Conservation (phyloP, 2,113 vertebrate species). For the Pogonocichla stellata region DNA sequence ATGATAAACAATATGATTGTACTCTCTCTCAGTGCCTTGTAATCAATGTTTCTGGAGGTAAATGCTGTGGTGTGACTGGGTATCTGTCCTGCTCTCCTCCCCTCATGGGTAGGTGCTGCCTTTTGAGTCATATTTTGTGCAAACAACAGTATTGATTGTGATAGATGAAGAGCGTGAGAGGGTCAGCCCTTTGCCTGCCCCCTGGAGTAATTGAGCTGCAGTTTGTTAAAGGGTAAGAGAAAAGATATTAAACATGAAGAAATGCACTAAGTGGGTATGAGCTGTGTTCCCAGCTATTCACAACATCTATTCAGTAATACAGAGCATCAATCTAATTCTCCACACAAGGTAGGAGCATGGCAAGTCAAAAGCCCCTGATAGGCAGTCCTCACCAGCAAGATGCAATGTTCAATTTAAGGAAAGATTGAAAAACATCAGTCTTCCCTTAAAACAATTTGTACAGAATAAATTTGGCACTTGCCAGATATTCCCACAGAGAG, state of each 20-base stretch:
- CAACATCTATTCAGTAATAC: constrained; percentile 49
- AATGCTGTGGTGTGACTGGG: neutral
- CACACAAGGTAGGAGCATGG: constrained; percentile 9
- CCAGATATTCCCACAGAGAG: constrained; percentile 52
- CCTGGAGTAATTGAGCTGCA: constrained; percentile 42
- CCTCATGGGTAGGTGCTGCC: neutral
- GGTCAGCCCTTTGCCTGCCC: constrained; percentile 28
- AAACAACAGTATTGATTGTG: neutral
- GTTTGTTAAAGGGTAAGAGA: constrained; percentile 36
- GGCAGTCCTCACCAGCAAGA: constrained; percentile 44
- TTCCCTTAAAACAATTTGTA: constrained; percentile 74
- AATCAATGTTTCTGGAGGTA: neutral
- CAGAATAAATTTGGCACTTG: constrained; percentile 70
- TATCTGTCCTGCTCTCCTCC: neutral
- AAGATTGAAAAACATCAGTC: constrained; percentile 75
- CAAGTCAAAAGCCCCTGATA: constrained; percentile 47
- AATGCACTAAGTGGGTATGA: constrained; percentile 30
- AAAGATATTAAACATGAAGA: constrained; percentile 62
- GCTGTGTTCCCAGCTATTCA: constrained; percentile 51
- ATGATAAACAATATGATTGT: neutral
- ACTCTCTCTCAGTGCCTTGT: neutral
- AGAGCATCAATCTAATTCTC: constrained; percentile 66
- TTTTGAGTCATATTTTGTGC: neutral
- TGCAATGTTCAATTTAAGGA: constrained; percentile 65
- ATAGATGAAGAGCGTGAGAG: neutral